Percentiles rank a stretch among this genome's conserved stretches.
Conservation (phyloP, 1,140 invertebrate genomes). For the Zophobas morio region DNA sequence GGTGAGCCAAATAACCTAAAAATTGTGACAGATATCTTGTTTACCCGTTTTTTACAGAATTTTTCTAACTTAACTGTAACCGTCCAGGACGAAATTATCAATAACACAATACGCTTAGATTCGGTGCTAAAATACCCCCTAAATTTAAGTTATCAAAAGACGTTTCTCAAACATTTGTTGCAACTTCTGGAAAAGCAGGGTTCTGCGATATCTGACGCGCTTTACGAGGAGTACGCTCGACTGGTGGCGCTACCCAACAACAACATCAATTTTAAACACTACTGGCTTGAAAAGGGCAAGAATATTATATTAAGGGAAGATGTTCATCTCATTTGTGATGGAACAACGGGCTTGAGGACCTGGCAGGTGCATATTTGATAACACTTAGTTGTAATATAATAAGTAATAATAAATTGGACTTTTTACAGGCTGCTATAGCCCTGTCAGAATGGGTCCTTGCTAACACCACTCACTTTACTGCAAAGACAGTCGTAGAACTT, state of each 20-base stretch:
- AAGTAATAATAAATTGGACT: constrained; percentile 34
- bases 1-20: constrained; percentile 60
- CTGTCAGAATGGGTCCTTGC: constrained; percentile 71
- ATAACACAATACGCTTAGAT: constrained; percentile 66
- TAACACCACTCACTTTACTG: constrained; percentile 65
- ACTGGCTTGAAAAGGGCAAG: constrained; percentile 62
- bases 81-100: constrained; percentile 66
- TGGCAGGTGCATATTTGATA: constrained; percentile 67
- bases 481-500: constrained; percentile 72
- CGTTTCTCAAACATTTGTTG: constrained; percentile 70
- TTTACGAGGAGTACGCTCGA: constrained; percentile 68
- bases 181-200: constrained; percentile 66
- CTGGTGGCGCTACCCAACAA: constrained; percentile 62
- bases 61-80: constrained; percentile 53
- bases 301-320: constrained; percentile 71
- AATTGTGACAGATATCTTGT: constrained; percentile 26
- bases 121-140: constrained; percentile 67
- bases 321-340: constrained; percentile 71
- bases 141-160: constrained; percentile 68
- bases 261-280: constrained; percentile 69
- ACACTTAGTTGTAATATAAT: constrained; percentile 10
- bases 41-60: constrained; percentile 56
- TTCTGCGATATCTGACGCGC: constrained; percentile 66
- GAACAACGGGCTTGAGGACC: constrained; percentile 72
- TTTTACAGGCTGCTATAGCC: constrained; percentile 67